Conservation (phyloP, 92 coral and sea anemone species). For the Umimayanthus chanpuru region DNA sequence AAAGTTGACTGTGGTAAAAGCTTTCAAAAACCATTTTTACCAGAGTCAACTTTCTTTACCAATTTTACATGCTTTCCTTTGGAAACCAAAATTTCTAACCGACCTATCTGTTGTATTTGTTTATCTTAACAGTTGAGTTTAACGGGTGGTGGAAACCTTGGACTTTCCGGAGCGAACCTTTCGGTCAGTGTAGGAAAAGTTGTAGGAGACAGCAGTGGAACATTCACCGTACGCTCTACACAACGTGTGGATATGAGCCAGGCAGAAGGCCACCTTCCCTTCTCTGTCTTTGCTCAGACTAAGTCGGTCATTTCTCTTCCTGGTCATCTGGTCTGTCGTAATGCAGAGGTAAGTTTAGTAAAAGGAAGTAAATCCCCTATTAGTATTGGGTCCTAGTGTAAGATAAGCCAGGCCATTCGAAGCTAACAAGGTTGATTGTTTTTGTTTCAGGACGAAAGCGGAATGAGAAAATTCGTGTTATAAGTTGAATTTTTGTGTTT, state of each 20-base stretch:
- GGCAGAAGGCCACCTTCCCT: slow-evolving; percentile 60
- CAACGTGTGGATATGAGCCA: slow-evolving; percentile 58
- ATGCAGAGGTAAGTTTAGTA: slow-evolving; percentile 43
- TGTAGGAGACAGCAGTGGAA: slow-evolving; percentile 66
- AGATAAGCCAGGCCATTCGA: background rate
- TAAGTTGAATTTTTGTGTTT: too few species aligned
- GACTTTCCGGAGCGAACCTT: slow-evolving; percentile 52
- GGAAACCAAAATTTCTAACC: background rate
- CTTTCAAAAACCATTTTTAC: too few species aligned
- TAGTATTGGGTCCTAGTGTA: background rate
- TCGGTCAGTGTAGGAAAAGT: slow-evolving; percentile 54
- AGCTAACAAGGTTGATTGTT: background rate
- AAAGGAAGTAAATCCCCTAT: background rate
- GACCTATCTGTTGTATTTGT: background rate
- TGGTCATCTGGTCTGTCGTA: slow-evolving; percentile 56
- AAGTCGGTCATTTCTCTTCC: slow-evolving; percentile 57
- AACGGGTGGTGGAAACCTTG: slow-evolving; percentile 59
- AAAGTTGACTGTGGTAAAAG: too few species aligned
- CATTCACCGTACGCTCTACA: slow-evolving; percentile 56
- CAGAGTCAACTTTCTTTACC: too few species aligned
- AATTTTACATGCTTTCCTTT: too few species aligned
- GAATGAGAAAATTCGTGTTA: too few species aligned
- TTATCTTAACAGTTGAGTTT: slow-evolving; percentile 46
- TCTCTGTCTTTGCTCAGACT: slow-evolving; percentile 58
- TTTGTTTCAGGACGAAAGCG: too few species aligned